phyloP scores from a whole-genome alignment of 1,140 invertebrate genomes.

The Hydropsyche tenuis region DNA sequence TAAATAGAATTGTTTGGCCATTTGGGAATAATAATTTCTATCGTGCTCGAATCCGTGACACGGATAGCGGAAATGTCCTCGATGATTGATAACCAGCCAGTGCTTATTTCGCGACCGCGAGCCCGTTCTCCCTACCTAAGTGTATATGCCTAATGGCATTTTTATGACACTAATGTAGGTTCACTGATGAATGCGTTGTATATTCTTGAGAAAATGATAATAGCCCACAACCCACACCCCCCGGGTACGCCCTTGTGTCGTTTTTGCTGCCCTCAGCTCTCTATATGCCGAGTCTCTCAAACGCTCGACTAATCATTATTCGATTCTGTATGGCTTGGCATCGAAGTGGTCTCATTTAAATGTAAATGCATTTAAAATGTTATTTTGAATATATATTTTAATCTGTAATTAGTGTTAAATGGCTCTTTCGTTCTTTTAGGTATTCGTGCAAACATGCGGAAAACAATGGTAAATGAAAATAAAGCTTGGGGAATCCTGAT shows the following conservation, averaged over 20 bases:
- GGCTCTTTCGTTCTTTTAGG: too few relatives aligned
- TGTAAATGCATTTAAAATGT: too few relatives aligned
- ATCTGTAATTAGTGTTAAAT: too few relatives aligned
- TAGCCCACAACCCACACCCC: not conserved
- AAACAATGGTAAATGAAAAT: too few relatives aligned
- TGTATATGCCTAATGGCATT: slow-evolving; percentile 46
- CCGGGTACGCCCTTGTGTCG: not conserved
- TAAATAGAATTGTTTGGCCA: slow-evolving; percentile 47
- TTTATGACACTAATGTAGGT: slow-evolving; percentile 47
- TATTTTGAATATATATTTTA: too few relatives aligned
- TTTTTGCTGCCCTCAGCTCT: not conserved
- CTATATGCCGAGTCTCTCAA: too few relatives aligned
- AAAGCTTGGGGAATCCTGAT: too few relatives aligned
- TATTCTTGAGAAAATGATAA: slow-evolving; percentile 37
- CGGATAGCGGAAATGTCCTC: slow-evolving; percentile 42
- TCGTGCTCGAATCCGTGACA: slow-evolving; percentile 39
- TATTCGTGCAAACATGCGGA: too few relatives aligned
- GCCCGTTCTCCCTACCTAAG: slow-evolving; percentile 28
- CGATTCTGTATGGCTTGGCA: too few relatives aligned
- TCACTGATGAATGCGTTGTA: slow-evolving; percentile 43
- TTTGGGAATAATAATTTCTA: slow-evolving; percentile 44
- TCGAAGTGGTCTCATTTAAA: too few relatives aligned
- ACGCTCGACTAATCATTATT: too few relatives aligned
- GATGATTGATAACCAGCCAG: slow-evolving; percentile 45
- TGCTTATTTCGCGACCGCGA: slow-evolving; percentile 18